Base-by-base conservation (phyloP, 2,797 vertebrate genomes). In the Loris lydekkerianus region DNA sequence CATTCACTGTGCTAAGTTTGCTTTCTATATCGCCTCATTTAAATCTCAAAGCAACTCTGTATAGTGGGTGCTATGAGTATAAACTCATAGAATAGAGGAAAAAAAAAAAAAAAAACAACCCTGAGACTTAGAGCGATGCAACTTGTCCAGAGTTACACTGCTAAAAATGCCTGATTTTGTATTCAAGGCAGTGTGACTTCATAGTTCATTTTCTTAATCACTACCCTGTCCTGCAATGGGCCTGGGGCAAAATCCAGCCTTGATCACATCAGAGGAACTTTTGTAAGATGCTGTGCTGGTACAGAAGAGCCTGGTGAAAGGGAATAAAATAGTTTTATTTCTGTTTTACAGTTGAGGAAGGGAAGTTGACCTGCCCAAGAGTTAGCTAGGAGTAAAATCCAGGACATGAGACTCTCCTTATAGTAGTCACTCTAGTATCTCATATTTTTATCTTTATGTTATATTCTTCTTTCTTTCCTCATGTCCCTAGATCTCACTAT, bases 141-240 rank as follows among this genome's bases (percentile, higher is more conserved):
- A 81, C 0, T 58, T 82, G 13, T 81, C 27, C n/a, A 61, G 63
- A 82, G 25, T 89, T 95, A 92, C 11, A 82, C 7, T 58, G 40
- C 27, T 72, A 94, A 89, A 23, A 87, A 94, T 89, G 43, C 15
- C 63, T 73, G 37, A 5, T 75, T 69, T 61, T 78, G 13, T 69
- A 49, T 75, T 93, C 34, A 89, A 93, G 46, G 43, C 31, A 76
- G 18, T 83, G n/a, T 92, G 37, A 80, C 21, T 92, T 31, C 23
- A 91, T 18, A 94, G n/a, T 91, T 5, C 67, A 88, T 65, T 97
- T 93, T 91, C 29, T 85, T 40, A 78, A 86, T 75, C 61, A 86
- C 23, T 90, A 14, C 25, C 7, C 17, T 91, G 53, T 95, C 75
- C 25, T 49, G 46, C 27, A 63, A 8, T 69, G 46, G 56, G 8